Percentiles rank a stretch among this genome's conserved stretches.
phyloP scores from a whole-genome alignment of 2,888 invertebrate genomes.

The Gasteruption jaculator region DNA sequence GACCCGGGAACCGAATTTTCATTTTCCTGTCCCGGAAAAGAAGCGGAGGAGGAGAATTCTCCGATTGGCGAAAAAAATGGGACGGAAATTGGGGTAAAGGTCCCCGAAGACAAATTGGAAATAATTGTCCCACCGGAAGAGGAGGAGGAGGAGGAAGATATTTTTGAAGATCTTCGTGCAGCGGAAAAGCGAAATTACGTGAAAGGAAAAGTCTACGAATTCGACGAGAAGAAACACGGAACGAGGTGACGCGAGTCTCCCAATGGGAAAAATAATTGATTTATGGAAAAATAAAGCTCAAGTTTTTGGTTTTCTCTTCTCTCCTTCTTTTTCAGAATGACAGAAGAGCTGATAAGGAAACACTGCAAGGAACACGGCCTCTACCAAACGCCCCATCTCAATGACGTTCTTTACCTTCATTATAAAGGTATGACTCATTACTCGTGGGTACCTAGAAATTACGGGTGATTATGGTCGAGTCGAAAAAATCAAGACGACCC shows the following conservation, averaged over 20 bases:
- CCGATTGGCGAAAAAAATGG: too few relatives aligned
- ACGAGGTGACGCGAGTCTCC: slow-evolving; percentile 29
- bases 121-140: too few relatives aligned
- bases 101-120: too few relatives aligned
- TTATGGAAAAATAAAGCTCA: too few relatives aligned
- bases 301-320: background rate
- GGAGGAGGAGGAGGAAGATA: background rate
- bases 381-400: slow-evolving; percentile 83
- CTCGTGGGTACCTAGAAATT: background rate
- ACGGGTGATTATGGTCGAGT: too few relatives aligned
- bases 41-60: too few relatives aligned
- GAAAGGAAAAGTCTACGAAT: slow-evolving; percentile 39
- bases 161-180: background rate
- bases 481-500: too few relatives aligned
- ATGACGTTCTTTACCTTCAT: slow-evolving; percentile 91
- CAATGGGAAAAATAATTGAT: slow-evolving; percentile 1
- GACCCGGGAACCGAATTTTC: too few relatives aligned
- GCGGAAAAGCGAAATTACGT: slow-evolving; percentile 23
- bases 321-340: slow-evolving; percentile 62
- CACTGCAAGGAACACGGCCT: slow-evolving; percentile 81
- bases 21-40: too few relatives aligned
- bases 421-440: slow-evolving; percentile 67
- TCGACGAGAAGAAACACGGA: slow-evolving; percentile 38
- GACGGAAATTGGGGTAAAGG: too few relatives aligned
- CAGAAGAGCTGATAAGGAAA: slow-evolving; percentile 72